Percentiles rank a stretch among this genome's conserved stretches.
Evolutionary conservation across 2,888 invertebrate genomes (phyloP).

Genomic region (Achlya flavicornis): DNA sequence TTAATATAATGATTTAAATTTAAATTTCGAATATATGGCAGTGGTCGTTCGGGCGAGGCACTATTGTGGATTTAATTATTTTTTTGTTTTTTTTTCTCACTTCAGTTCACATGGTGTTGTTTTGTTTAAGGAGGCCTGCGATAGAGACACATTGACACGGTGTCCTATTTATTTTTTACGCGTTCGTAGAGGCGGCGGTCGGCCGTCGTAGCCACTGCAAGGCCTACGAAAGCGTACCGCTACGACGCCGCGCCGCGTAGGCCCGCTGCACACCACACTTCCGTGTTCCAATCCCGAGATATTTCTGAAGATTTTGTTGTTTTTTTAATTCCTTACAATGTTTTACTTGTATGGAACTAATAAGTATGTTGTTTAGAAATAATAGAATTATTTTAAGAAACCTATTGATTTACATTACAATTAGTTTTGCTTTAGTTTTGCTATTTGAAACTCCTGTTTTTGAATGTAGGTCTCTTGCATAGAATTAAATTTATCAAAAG

Average conservation of each 20-base stretch:
- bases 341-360: not conserved
- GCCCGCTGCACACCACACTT: conserved; percentile 54
- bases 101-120: conserved; percentile 49
- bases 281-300: conserved; percentile 62
- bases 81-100: conserved; percentile 32
- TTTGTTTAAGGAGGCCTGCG: conserved; percentile 42
- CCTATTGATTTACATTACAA: too few relatives aligned
- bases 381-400: not conserved
- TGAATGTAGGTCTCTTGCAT: too few relatives aligned
- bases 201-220: conserved; percentile 72
- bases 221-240: conserved; percentile 77
- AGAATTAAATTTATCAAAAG: too few relatives aligned
- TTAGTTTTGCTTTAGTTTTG: too few relatives aligned
- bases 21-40: conserved; percentile 44
- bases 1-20: conserved; percentile 28
- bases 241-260: conserved; percentile 66
- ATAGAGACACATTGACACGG: conserved; percentile 64
- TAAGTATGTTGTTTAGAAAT: not conserved
- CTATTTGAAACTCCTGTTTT: too few relatives aligned
- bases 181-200: conserved; percentile 59
- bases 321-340: conserved; percentile 10
- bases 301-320: conserved; percentile 37
- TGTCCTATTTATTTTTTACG: conserved; percentile 64
- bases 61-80: conserved; percentile 31
- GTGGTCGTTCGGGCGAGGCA: conserved; percentile 56